Evolutionary conservation across 2,888 invertebrate genomes (phyloP).

Genomic region (Slavum lentiscoides): DNA sequence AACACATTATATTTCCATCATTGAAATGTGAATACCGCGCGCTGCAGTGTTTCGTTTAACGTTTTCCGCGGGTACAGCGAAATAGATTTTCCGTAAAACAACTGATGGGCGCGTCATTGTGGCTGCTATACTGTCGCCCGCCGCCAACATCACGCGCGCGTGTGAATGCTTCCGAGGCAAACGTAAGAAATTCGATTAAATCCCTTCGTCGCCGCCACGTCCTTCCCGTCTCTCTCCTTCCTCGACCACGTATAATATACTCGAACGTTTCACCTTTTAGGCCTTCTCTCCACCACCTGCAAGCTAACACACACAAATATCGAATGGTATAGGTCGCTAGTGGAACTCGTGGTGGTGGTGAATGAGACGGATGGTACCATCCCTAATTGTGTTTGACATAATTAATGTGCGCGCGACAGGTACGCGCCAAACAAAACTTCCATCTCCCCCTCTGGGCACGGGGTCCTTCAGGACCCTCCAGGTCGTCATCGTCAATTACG

Average conservation of each 20-base stretch:
- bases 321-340: too few relatives aligned
- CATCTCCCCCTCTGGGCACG: too few relatives aligned
- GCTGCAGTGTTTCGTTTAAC: too few relatives aligned
- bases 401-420: conserved; percentile 49
- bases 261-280: conserved; percentile 28
- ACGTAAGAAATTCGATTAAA: conserved; percentile 50
- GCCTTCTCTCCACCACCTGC: background rate
- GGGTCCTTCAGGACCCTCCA: background rate
- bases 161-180: conserved; percentile 4
- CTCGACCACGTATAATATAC: background rate
- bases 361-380: background rate
- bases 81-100: too few relatives aligned
- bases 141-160: background rate
- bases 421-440: conserved; percentile 46
- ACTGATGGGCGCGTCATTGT: too few relatives aligned
- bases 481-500: background rate
- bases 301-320: too few relatives aligned
- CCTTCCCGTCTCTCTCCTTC: too few relatives aligned
- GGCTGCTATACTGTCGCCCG: background rate
- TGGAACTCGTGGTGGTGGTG: too few relatives aligned
- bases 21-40: too few relatives aligned
- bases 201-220: background rate
- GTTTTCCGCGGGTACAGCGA: too few relatives aligned
- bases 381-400: conserved; percentile 51
- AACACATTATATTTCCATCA: too few relatives aligned